Evolutionary conservation across 1,140 invertebrate species (phyloP), one percentile per base, ranked within the genome.

Genomic region (Drosophila grimshawi): DNA sequence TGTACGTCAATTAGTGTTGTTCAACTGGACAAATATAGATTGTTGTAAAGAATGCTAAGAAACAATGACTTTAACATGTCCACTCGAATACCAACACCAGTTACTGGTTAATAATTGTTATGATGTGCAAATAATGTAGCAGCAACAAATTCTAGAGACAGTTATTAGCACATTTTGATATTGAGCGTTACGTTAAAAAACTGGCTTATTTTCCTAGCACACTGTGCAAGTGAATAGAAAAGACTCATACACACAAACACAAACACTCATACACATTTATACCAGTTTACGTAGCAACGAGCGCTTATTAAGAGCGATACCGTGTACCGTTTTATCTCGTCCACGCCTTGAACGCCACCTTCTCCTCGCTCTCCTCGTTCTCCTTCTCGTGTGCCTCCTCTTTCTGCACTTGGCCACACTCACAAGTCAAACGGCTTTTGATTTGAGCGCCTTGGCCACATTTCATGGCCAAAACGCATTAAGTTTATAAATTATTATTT

Each of bases 1-100:
- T 76, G 76, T 77, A 57, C 72, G 76, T 68, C 83, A 88, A 86
- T 83, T 83, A 88, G 76, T 76, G 80, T 80, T 80, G 78, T 89
- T 89, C 77, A 80, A 78, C 68, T 52, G 59, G 62, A 35, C 76
- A 83, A 83, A 88, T 83, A 78, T 78, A 73, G 69, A 78, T 74
- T 66, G 65, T 61, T 68, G 59, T 55, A 76, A 59, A 65, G 63
- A 68, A 78, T 3, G 52, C 73, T 60, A 35, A 81, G 35, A 43
- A 64, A 53, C 62, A 64, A 64, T 53, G 33, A 53, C 32, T 53
- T 19, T 53, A 35, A 37, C 52, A 53, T 53, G 32, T 11, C 48
- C 59, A 61, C 32, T 48, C 45, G 30, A 48, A 62, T 49, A 29
- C 45, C 70, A 59, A 53, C 45, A 68, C 49, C 46, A 45, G 55